Evolutionary conservation across 2,888 invertebrate genomes (phyloP).

Genomic region (Micoletzkya japonica): DNA sequence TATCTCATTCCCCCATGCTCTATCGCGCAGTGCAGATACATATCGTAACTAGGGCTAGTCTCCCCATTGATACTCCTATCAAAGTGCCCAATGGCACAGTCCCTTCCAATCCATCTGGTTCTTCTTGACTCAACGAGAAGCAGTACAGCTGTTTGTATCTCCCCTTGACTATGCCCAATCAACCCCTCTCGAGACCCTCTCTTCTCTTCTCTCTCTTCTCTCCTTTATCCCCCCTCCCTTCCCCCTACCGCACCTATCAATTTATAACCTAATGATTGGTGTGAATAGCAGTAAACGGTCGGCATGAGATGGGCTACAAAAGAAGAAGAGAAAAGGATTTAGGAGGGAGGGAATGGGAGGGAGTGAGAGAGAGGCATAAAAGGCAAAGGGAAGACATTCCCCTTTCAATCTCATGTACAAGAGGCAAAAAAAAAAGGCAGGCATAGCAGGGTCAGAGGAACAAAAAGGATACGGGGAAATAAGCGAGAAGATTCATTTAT

Average conservation of each 20-base stretch:
- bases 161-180: neutral
- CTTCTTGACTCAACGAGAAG: no score
- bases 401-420: neutral
- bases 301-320: conserved; percentile 9
- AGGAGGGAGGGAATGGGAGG: neutral
- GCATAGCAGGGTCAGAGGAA: neutral
- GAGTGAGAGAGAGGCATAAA: conserved; percentile 1
- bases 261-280: conserved; percentile 8
- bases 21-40: no score
- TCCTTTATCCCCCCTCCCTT: conserved; percentile 2
- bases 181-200: conserved; percentile 1
- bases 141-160: no score
- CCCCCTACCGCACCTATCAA: neutral
- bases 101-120: no score
- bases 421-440: neutral
- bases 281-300: conserved; percentile 14
- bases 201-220: conserved; percentile 9
- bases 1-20: no score
- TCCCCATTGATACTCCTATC: no score
- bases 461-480: neutral
- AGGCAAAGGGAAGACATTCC: no score
- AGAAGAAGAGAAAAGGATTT: conserved; percentile 6
- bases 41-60: no score
- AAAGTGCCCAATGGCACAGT: no score
- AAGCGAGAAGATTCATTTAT: no score